A percentile compares a stretch with the other conserved stretches of the same genome.
These are phyloP conservation scores for Galerucella calmariensis DNA, from an alignment of 2,888 invertebrate genomes.

Conservation along the genomic window DNA sequence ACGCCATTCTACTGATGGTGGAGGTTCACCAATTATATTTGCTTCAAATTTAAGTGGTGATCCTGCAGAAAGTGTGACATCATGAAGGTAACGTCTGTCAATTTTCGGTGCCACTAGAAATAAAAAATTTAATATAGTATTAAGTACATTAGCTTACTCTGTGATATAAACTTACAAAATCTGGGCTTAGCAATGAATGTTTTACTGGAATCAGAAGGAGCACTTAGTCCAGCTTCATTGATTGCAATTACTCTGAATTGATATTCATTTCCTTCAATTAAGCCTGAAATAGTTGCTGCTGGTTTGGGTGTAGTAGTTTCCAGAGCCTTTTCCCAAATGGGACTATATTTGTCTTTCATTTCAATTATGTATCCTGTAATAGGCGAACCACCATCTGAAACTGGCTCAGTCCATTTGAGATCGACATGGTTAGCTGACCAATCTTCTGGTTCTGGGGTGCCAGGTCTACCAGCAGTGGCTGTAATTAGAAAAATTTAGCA, in stretches of 20 bases:
- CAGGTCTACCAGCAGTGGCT: slow-evolving; percentile 89
- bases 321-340: slow-evolving; percentile 91
- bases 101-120: slow-evolving; percentile 91
- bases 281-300: slow-evolving; percentile 84
- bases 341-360: slow-evolving; percentile 91
- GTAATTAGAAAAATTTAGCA: slow-evolving; percentile 45
- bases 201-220: slow-evolving; percentile 89
- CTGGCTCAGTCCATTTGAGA: slow-evolving; percentile 89
- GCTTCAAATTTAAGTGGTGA: slow-evolving; percentile 94
- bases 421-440: slow-evolving; percentile 94
- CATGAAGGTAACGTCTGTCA: slow-evolving; percentile 90
- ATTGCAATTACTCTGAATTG: slow-evolving; percentile 96
- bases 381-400: slow-evolving; percentile 93
- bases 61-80: slow-evolving; percentile 91
- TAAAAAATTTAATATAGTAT: slow-evolving; percentile 11
- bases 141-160: background rate
- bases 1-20: slow-evolving; percentile 94
- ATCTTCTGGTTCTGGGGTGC: slow-evolving; percentile 90
- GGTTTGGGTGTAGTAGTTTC: slow-evolving; percentile 82
- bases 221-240: slow-evolving; percentile 94
- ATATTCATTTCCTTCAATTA: slow-evolving; percentile 96
- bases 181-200: slow-evolving; percentile 87
- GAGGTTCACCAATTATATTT: slow-evolving; percentile 93
- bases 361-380: slow-evolving; percentile 93
- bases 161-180: slow-evolving; percentile 70